phyloP scores from a whole-genome alignment of 2,113 vertebrate genomes.

The Carlito syrichta region DNA sequence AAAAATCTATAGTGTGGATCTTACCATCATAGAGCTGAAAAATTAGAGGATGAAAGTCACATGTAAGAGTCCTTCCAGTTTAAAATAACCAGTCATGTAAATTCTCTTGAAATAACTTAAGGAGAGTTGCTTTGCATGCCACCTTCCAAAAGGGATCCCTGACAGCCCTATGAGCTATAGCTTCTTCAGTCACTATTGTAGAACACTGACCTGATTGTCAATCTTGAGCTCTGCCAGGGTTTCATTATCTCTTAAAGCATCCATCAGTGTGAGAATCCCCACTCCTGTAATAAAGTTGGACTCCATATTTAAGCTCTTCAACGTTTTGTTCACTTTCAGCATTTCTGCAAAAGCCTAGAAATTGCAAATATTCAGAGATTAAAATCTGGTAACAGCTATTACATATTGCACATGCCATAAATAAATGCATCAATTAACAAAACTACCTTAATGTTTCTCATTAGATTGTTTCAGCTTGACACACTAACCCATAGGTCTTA shows the following conservation, averaged over 20 bases:
- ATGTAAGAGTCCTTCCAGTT: background rate
- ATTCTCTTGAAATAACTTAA: background rate
- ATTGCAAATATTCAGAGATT: constrained; percentile 38
- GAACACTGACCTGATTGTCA: constrained; percentile 92
- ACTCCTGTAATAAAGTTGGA: constrained; percentile 95
- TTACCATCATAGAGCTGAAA: background rate
- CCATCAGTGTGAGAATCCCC: constrained; percentile 90
- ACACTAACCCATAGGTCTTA: background rate
- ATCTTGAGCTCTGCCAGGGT: constrained; percentile 94
- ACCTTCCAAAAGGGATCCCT: background rate
- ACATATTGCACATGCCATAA: background rate
- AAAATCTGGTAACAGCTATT: background rate
- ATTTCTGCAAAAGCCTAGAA: constrained; percentile 93
- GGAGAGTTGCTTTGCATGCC: background rate
- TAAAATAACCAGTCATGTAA: background rate
- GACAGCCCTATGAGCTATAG: background rate
- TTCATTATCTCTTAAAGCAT: constrained; percentile 94
- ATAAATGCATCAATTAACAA: background rate
- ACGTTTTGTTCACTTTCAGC: constrained; percentile 90
- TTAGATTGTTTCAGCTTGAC: background rate
- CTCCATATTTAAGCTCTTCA: constrained; percentile 94
- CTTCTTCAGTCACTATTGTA: background rate
- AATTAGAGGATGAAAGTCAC: background rate
- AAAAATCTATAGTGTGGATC: background rate
- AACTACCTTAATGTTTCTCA: background rate